A percentile compares a stretch with the other conserved stretches of the same genome.
Conservation (phyloP, 1,140 invertebrate species). For the Brachionus sp. region DNA sequence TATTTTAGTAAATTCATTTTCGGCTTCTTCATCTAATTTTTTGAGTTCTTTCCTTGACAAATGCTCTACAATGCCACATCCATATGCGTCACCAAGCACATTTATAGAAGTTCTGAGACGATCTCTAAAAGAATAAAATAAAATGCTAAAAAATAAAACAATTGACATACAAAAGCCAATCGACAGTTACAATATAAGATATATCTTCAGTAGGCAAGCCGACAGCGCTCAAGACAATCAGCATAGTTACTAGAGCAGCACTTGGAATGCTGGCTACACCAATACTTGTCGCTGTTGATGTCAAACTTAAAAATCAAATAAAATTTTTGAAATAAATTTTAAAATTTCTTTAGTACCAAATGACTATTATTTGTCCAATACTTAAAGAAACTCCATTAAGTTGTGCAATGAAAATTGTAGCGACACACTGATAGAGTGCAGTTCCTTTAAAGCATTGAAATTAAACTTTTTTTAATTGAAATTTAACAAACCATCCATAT, state of each 20-base stretch:
- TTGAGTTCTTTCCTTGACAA: slow-evolving; percentile 70
- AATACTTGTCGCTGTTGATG: slow-evolving; percentile 58
- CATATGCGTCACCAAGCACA: slow-evolving; percentile 65
- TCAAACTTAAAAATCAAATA: slow-evolving; percentile 59
- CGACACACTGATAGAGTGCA: slow-evolving; percentile 41
- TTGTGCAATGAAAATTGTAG: slow-evolving; percentile 60
- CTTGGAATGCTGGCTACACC: slow-evolving; percentile 45
- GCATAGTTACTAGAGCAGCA: slow-evolving; percentile 48
- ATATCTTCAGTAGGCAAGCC: slow-evolving; percentile 47
- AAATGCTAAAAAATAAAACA: background rate
- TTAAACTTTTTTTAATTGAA: background rate
- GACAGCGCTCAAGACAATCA: slow-evolving; percentile 47
- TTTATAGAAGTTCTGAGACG: slow-evolving; percentile 65
- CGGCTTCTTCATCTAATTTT: slow-evolving; percentile 35
- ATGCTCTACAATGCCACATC: slow-evolving; percentile 64
- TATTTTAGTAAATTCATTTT: slow-evolving; percentile 36
- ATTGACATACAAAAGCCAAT: slow-evolving; percentile 46
- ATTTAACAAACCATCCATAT: slow-evolving; percentile 60
- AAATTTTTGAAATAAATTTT: background rate
- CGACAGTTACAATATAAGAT: slow-evolving; percentile 46
- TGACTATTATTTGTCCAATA: slow-evolving; percentile 67
- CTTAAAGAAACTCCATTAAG: slow-evolving; percentile 64
- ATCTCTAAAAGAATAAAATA: slow-evolving; percentile 58
- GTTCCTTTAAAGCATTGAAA: slow-evolving; percentile 4
- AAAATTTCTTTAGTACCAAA: slow-evolving; percentile 69